Base-by-base conservation (phyloP, 2,888 invertebrate species). In the Autographa gamma region DNA sequence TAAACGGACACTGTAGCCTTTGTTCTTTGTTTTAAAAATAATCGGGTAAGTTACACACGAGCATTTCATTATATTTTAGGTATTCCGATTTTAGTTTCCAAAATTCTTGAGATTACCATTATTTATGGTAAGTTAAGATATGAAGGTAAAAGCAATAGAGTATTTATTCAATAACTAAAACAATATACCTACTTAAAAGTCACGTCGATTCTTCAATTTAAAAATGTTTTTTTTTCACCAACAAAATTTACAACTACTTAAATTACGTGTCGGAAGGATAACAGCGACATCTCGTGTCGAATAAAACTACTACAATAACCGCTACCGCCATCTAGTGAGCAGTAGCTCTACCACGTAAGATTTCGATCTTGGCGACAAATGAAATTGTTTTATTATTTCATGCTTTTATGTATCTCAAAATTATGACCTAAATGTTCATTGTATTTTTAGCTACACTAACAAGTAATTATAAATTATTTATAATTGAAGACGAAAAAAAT, bases 241-340 rank as follows among this genome's bases (percentile, higher is more conserved):
- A 34, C 34, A 7, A 34, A 34, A 34, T 34, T 34, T 34, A 9
- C 34, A 3, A 3, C 34, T 16, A 43, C 43, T n/a, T 14, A 43
- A 41, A 25, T 38, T 60, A 18, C 2, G 2, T 3, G 48, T 18
- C 11, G 0, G 0, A 63, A 8, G 8, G 14, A 6, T 18, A 25
- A 14, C 32, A 70, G 8, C 0, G 79, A 60, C 79, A 79, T 74
- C 77, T 79, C 25, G 16, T 63, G 8, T 25, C n/a, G 19, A 67
- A 5, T 66, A 0, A 4, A 19, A 14, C 8, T 18, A 48, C n/a
- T 59, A 61, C 25, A 13, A 1, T 0, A 4, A 9, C 2, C 48
- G 19, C 0, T 19, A 16, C 1, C 34, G 68, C n/a, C 63, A 79
- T 43, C 77, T 79, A 59, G 43, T 11, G 59, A 9, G 3, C 4